Evolutionary conservation across 2,797 vertebrate genomes (phyloP).

Genomic region (Chanos chanos): DNA sequence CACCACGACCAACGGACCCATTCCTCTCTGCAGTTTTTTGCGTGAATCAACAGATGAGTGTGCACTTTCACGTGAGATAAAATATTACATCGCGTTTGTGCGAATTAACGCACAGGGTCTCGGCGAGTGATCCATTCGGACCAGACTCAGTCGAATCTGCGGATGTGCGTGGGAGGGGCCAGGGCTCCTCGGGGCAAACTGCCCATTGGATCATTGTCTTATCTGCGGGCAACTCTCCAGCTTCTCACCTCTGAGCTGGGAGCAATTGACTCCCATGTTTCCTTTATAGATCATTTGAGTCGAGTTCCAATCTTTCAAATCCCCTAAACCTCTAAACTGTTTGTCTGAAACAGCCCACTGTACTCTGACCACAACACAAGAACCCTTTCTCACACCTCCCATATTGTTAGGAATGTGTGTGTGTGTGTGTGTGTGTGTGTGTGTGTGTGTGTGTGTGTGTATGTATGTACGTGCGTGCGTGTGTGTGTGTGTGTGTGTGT

Average conservation of each 20-base stretch:
- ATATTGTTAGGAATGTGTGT: conserved; percentile 2
- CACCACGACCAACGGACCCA: too few species aligned
- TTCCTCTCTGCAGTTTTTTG: background rate
- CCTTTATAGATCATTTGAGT: conserved; percentile 28
- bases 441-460: conserved; percentile 1
- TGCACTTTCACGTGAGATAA: background rate
- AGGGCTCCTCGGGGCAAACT: background rate
- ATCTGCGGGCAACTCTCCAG: too few species aligned
- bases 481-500: background rate
- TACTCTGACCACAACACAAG: conserved; percentile 14
- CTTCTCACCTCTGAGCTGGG: conserved; percentile 34
- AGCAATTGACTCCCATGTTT: conserved; percentile 35
- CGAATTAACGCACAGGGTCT: too few species aligned
- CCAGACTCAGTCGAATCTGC: too few species aligned
- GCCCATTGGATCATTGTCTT: conserved; percentile 25
- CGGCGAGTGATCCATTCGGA: too few species aligned
- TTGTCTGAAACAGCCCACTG: conserved; percentile 27
- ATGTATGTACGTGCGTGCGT: background rate
- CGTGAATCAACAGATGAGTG: background rate
- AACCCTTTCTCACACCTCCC: background rate
- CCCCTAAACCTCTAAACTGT: background rate
- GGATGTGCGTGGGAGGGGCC: conserved; percentile 1
- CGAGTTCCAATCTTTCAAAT: conserved; percentile 22
- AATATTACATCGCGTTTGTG: background rate
- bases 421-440: background rate